Percentiles rank a stretch among this genome's conserved stretches.
Conservation (phyloP, 2,888 invertebrate species). For the Drosophila prostipennis region DNA sequence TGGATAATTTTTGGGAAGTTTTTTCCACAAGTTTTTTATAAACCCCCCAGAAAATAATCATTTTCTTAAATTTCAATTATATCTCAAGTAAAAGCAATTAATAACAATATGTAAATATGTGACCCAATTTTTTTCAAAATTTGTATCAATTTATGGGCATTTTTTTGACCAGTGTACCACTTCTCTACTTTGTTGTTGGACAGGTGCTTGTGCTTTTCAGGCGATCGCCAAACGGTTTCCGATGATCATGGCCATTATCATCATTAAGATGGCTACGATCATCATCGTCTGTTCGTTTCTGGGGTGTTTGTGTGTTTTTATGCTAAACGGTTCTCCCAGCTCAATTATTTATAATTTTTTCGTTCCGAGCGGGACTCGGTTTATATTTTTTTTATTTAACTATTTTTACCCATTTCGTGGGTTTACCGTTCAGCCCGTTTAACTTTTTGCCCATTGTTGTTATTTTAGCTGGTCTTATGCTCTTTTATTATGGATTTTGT, state of each 20-base stretch:
- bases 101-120: too few species aligned
- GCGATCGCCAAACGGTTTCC: conserved; percentile 40
- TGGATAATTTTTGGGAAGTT: too few species aligned
- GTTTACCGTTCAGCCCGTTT: conserved; percentile 69
- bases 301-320: conserved; percentile 26
- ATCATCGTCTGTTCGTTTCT: conserved; percentile 2
- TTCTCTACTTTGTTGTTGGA: conserved; percentile 1
- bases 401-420: conserved; percentile 13
- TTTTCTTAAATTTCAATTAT: too few species aligned
- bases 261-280: conserved; percentile 16
- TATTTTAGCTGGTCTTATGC: conserved; percentile 8
- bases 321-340: conserved; percentile 38
- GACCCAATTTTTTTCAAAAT: too few species aligned
- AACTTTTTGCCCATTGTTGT: conserved; percentile 34
- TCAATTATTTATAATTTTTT: conserved; percentile 55
- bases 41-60: too few species aligned
- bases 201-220: conserved; percentile 16
- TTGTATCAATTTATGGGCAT: background rate
- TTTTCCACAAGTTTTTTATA: too few species aligned
- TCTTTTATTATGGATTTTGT: conserved; percentile 18
- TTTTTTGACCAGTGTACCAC: background rate
- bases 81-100: too few species aligned
- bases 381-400: conserved; percentile 15
- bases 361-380: conserved; percentile 30
- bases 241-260: conserved; percentile 19